Evolutionary conservation across 2,888 invertebrate genomes (phyloP), one percentile per base, ranked within the genome.

Genomic region (Heliconius cydno): DNA sequence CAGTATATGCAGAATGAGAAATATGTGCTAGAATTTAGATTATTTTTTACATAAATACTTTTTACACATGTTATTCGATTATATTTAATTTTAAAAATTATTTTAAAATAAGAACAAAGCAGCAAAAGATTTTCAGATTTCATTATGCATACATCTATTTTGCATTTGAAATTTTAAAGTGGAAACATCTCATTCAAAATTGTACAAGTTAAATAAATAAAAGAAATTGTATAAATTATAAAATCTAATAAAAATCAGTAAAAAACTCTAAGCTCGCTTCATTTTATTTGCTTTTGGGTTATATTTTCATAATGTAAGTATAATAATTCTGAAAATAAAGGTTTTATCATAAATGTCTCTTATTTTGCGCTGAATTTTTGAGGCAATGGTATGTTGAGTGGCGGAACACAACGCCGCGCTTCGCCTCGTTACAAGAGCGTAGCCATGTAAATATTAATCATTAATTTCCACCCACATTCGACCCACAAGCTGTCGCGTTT

Each of bases 1-100:
- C 74, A 84, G 82, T 9, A 91, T 94, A 82, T 93, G 93, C 83
- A 88, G 85, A 75, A 87, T 91, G 88, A 84, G 87, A 81, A 71
- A 65, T n/a, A 12, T n/a, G 60, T 65, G 68, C 25, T 75, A n/a
- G 65, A 67, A n/a, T 46, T 30, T 22, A 65, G 13, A 15, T 12
- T 6, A 52, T n/a, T n/a, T 38, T 38, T 68, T 38, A 38, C 25
- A 25, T 70, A 46, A 2, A 46, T 46, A 41, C 70, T 70, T 46
- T 41, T 70, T 70, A 25, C 41, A 46, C 7, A 41, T 46, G 41
- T 25, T 41, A 46, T 70, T 70, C 68, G 12, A 68, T n/a, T 41
- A 68, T 13, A 15, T 25, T 41, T 70, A 0, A 70, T 70, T 25
- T 15, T 25, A 25, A 25, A 46, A 2, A 25, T 60, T 60, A 7